Percentiles rank a stretch among this genome's conserved stretches.
Conservation (phyloP, 2,797 vertebrate genomes). For the Podargus strigoides region DNA sequence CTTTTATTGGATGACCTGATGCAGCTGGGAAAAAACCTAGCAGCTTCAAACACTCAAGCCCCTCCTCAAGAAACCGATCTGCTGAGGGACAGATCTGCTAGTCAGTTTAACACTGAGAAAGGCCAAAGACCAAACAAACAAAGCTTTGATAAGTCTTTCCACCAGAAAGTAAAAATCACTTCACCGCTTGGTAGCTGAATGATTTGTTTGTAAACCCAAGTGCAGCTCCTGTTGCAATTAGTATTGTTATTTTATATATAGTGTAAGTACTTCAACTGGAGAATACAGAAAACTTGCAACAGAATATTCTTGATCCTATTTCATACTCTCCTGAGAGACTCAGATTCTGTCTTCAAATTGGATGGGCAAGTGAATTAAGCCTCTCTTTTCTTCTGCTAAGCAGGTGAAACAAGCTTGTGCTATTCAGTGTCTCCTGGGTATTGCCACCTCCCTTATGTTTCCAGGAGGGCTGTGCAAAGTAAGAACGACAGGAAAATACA, state of each 20-base stretch:
- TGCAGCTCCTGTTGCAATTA: background rate
- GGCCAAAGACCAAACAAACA: background rate
- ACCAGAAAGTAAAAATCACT: background rate
- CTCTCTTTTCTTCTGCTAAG: background rate
- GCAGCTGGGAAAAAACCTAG: background rate
- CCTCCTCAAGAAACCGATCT: background rate
- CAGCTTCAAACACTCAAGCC: background rate
- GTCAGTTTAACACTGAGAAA: background rate
- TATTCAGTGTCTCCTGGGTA: background rate
- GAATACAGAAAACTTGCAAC: background rate
- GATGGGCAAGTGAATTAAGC: background rate
- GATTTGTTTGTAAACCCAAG: background rate
- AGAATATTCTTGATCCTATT: background rate
- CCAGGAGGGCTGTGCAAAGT: background rate
- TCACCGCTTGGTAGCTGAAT: background rate
- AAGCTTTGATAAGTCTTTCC: background rate
- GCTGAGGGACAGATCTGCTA: background rate
- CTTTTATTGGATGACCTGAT: background rate
- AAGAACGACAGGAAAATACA: background rate
- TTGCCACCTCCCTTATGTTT: background rate
- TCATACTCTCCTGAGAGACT: background rate
- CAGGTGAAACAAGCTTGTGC: background rate
- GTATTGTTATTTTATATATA: background rate
- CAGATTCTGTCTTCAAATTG: background rate
- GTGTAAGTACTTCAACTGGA: background rate